Percentiles rank a stretch among this genome's conserved stretches.
Conservation (phyloP, 2,113 vertebrate genomes). For the Bujurquina vittata region DNA sequence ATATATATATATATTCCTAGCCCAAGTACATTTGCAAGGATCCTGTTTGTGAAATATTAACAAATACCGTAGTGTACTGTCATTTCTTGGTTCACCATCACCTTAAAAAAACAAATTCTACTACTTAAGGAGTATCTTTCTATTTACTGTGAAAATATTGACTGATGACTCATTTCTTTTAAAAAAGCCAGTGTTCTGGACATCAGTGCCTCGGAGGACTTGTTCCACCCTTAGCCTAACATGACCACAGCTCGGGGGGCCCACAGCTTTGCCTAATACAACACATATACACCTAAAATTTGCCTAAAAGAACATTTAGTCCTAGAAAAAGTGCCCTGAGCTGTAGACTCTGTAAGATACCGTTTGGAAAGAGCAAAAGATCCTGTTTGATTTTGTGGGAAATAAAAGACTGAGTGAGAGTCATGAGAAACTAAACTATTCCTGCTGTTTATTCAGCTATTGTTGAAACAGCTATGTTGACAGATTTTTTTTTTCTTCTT, state of each 20-base stretch:
- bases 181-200: slow-evolving; percentile 64
- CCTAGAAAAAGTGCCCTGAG: slow-evolving; percentile 66
- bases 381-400: slow-evolving; percentile 64
- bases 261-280: slow-evolving; percentile 55
- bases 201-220: slow-evolving; percentile 50
- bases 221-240: slow-evolving; percentile 71
- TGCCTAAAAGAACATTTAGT: slow-evolving; percentile 72
- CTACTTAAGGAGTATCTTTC: slow-evolving; percentile 61
- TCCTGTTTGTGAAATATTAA: not conserved
- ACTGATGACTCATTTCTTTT: slow-evolving; percentile 70
- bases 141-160: slow-evolving; percentile 72
- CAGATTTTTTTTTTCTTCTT: not conserved
- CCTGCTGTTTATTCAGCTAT: slow-evolving; percentile 62
- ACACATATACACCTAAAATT: slow-evolving; percentile 66
- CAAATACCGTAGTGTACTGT: slow-evolving; percentile 1
- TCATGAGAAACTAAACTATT: slow-evolving; percentile 49
- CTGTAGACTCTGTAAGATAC: slow-evolving; percentile 63
- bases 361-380: slow-evolving; percentile 48
- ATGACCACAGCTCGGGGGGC: slow-evolving; percentile 69
- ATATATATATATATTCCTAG: not conserved
- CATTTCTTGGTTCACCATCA: slow-evolving; percentile 2
- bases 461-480: slow-evolving; percentile 45
- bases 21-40: not conserved
- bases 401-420: slow-evolving; percentile 28
- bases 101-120: slow-evolving; percentile 54